Conservation (phyloP, 2,113 vertebrate genomes). For the Psephotus haematonotus region DNA sequence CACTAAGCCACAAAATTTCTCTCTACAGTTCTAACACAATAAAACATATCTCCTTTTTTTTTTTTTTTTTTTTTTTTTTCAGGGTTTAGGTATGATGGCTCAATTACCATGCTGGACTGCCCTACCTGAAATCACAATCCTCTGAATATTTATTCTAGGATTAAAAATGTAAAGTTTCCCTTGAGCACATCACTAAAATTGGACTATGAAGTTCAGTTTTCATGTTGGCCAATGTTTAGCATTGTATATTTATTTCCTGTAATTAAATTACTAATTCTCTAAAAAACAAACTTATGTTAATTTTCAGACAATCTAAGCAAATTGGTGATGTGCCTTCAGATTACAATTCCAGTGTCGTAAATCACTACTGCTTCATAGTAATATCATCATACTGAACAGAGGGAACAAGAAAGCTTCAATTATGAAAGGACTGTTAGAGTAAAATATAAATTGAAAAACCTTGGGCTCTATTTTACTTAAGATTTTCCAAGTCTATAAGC, state of each 20-base stretch:
- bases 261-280: not conserved
- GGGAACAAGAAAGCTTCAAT: not conserved
- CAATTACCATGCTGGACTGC: not conserved
- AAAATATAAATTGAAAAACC: not conserved
- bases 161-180: not conserved
- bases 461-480: not conserved
- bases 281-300: not conserved
- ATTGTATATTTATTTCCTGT: not conserved
- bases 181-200: not conserved
- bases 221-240: not conserved
- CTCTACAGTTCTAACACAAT: not conserved
- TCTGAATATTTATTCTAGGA: not conserved
- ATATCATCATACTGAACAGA: not conserved
- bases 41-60: not conserved
- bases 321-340: not conserved
- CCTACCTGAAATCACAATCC: not conserved
- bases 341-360: not conserved
- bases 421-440: not conserved
- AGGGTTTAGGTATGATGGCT: not conserved
- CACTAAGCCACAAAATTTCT: not conserved
- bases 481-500: not conserved
- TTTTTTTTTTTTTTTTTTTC: not conserved
- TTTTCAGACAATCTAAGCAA: not conserved
- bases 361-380: not conserved
- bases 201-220: not conserved